Base-by-base conservation (phyloP, 2,113 vertebrate species). In the Pygoscelis antarcticus region DNA sequence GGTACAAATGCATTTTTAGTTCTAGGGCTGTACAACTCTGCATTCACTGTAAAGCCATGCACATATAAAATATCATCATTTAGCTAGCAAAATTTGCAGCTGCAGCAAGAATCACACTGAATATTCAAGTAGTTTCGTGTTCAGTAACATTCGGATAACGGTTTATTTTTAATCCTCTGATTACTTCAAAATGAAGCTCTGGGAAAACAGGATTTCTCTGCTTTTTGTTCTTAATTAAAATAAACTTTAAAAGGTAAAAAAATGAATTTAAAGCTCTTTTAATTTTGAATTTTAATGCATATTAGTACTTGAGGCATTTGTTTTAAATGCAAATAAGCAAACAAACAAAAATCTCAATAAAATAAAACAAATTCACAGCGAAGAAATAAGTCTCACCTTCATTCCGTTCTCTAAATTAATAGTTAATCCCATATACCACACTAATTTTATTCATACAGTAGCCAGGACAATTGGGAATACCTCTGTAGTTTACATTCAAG, bases 311-410 rank as follows among this genome's bases (percentile, higher is more conserved):
- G 54, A 82, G 34, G 47, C 7, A 58, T 61, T 58, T 80, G 20
- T 55, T 92, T 83, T 29, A 90, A 92, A 77, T 29, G 36, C 25
- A 90, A 90, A 86, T 83, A 97, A 83, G 38, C 18, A 90, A 83
- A 65, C 18, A 90, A 83, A 65, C 23, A 61, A 36, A 72, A 83
- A 40, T 12, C 17, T n/a, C 29, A 96, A 83, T 40, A 89, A 65
- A 86, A 2, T 22, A 75, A 64, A 85, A 58, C 13, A 83, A 85
- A 81, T 60, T n/a, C 46, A 90, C 26, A 69, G 36, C 8, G 32
- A 92, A 83, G 68, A 78, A 80, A 52, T 19, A 95, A 64, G 15
- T 80, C 14, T 51, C 36, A 46, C 60, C 58, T 83, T 90, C 38
- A 46, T 47, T 70, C 29, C 75, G 16, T 49, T 93, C 66, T 75